Evolutionary conservation across 2,113 vertebrate genomes (phyloP).

Genomic region (Tragelaphus imberbis): DNA sequence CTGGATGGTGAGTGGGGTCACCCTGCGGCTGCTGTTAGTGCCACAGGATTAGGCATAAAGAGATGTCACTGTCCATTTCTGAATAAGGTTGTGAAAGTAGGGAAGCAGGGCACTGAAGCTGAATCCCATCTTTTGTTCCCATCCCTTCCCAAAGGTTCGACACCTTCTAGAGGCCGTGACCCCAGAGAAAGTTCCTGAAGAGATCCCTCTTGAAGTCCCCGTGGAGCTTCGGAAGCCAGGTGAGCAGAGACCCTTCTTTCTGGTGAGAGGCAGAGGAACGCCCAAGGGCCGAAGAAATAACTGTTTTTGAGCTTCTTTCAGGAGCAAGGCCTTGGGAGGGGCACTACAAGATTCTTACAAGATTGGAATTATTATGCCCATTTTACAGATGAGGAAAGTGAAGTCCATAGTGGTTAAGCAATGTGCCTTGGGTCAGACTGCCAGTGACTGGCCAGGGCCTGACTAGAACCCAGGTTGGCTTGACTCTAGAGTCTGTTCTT

Average conservation of each 20-base stretch:
- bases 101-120: not conserved
- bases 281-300: not conserved
- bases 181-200: conserved; percentile 44
- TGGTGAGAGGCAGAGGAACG: not conserved
- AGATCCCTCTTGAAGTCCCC: conserved; percentile 15
- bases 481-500: not conserved
- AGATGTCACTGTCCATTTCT: not conserved
- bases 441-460: not conserved
- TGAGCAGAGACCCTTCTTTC: conserved; percentile 31
- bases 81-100: not conserved
- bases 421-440: not conserved
- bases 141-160: conserved; percentile 63
- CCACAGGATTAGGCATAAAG: not conserved
- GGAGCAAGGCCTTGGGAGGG: not conserved
- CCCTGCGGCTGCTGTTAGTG: not conserved
- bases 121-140: not conserved
- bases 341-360: not conserved
- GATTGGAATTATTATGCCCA: not conserved
- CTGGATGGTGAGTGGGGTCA: not conserved
- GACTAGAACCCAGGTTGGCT: not conserved
- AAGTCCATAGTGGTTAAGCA: not conserved
- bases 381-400: not conserved
- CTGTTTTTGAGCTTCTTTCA: not conserved
- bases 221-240: conserved; percentile 24
- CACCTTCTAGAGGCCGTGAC: conserved; percentile 62